Evolutionary conservation across 2,888 invertebrate species (phyloP), one percentile per base, ranked within the genome.

Genomic region (Eilema griseolum): DNA sequence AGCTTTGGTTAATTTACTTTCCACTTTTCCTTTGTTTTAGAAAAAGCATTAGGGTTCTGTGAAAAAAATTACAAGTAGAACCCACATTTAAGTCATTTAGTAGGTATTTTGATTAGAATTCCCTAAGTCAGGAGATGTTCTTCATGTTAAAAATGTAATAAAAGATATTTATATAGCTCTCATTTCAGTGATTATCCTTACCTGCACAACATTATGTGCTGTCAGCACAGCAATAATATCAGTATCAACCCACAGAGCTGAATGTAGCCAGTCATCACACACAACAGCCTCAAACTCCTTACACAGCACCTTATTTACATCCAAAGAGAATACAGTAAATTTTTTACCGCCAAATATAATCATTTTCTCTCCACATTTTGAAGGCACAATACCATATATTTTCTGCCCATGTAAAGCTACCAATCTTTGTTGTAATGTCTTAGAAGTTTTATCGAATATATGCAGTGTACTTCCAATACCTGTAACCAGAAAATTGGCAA

Each of bases 181-280:
- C 33, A 37, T 12, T 11, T 12, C 12, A 37, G 33, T 12, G 12
- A 37, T 12, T 37, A 8, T 8, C 4, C 61, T 83, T 79, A 94
- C 95, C 86, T 96, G 89, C 2, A 97, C 93, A 66, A 96, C 95
- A 92, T 97, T 97, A 79, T 97, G 97, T 64, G 97, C 96, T 64
- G 96, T 96, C 61, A 97, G 93, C 37, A 97, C 82, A 2, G 96
- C 96, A 69, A 97, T 86, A 70, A 91, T 79, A 28, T 87, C 79
- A 46, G 90, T 79, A 66, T 92, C 84, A 0, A 96, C 75, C 95
- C 97, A 96, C 62, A 92, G 88, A 0, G 95, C 96, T 57, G 95
- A 93, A 84, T 97, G 96, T 33, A 97, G 92, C 97, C 97, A 97
- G 85, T 97, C 97, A 76, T 93, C 89, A 79, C 96, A 93, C 8